phyloP scores from a whole-genome alignment of 2,888 invertebrate species.

The Poecilus cupreus region DNA sequence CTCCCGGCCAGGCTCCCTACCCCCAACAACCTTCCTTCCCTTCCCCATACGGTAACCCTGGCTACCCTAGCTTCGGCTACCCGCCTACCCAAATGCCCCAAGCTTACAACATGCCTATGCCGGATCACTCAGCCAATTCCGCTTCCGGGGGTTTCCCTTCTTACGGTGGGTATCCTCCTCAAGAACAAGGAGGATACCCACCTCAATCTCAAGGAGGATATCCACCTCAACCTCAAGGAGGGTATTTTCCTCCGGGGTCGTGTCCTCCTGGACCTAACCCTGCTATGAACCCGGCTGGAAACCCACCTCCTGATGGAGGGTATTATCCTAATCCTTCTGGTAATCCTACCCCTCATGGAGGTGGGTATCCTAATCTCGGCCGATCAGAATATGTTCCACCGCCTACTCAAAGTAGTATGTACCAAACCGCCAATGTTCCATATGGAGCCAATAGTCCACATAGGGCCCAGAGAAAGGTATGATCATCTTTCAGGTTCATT shows the following conservation, averaged over 20 bases:
- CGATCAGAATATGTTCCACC: background rate
- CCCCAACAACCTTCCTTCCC: conserved; percentile 64
- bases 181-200: background rate
- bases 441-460: background rate
- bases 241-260: conserved; percentile 63
- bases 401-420: background rate
- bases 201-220: background rate
- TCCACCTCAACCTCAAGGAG: background rate
- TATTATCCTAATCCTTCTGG: background rate
- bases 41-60: conserved; percentile 62
- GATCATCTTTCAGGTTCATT: background rate
- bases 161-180: conserved; percentile 56
- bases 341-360: background rate
- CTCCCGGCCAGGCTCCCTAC: conserved; percentile 69
- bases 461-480: conserved; percentile 32
- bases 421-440: background rate
- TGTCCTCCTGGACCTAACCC: background rate
- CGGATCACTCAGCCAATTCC: background rate
- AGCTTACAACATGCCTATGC: conserved; percentile 52
- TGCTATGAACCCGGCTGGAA: background rate
- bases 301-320: too few relatives aligned
- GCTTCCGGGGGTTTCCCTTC: background rate
- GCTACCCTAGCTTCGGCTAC: conserved; percentile 49
- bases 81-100: conserved; percentile 57
- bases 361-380: background rate